Evolutionary conservation across 2,113 vertebrate species (phyloP), one percentile per base, ranked within the genome.

Genomic region (Oreochromis tanganicae): DNA sequence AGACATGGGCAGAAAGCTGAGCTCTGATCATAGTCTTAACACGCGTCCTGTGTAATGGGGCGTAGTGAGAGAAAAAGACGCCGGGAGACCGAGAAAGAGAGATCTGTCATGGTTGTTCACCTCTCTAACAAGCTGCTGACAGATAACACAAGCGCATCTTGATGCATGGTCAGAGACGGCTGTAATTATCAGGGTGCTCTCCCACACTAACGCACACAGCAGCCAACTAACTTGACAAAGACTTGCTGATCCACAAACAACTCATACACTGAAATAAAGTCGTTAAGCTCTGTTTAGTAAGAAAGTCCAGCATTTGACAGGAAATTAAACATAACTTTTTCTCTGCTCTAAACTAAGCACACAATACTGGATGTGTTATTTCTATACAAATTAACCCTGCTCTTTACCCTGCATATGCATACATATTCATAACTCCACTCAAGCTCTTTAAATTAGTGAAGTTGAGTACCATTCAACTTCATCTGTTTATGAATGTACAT

Each of bases 91-190:
- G 38, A 56, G 80, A 57, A 75, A 63, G 80, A 46, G 66, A 41
- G 81, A 88, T 59, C 83, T 84, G 87, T 91, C 88, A 93, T 93
- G 93, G 90, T 81, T 87, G 88, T 90, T 91, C 91, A 91, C 88
- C 91, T 91, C 79, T 41, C 82, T 87, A 93, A 94, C 89, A 81
- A 90, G 91, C 88, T 86, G 91, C 89, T 93, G 95, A 95, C 93
- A 95, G 92, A 94, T 83, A 92, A 93, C 88, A 91, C 88, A 88
- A 88, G 89, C 27, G 21, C 32, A 78, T 81, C 73, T 27, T 81
- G 87, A 87, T 9, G 56, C 87, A 89, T 86, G 83, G 46, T 90
- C 87, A 89, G 86, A 86, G 87, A 88, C 9, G 5, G 61, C 54
- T 89, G 66, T 68, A 82, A 89, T 91, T 89, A 92, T 87, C 75